These are phyloP conservation scores for Porites lutea DNA, from an alignment of 64 coral and sea anemone genomes.

Conservation along the genomic window DNA sequence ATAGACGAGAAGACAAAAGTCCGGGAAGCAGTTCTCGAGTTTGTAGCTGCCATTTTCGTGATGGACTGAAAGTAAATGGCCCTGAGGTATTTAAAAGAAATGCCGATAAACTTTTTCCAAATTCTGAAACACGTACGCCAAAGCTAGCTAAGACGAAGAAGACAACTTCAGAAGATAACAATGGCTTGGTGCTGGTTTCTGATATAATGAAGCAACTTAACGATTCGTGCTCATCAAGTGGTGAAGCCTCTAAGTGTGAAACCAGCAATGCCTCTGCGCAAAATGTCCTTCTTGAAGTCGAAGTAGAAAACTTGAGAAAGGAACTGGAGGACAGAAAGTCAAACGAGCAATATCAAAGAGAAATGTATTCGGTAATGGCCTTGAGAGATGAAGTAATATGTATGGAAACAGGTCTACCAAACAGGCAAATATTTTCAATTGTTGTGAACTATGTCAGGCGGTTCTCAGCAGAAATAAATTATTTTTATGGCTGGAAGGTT, in stretches of 20 bases:
- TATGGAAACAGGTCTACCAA: constrained; percentile 49
- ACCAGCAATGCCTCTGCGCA: neutral
- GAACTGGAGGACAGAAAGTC: constrained; percentile 15
- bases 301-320: constrained; percentile 30
- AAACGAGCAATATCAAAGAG: constrained; percentile 11
- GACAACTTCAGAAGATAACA: neutral
- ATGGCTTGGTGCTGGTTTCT: constrained; percentile 1
- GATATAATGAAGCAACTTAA: constrained; percentile 1
- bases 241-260: neutral
- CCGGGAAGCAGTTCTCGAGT: neutral
- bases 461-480: constrained; percentile 44
- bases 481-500: constrained; percentile 55
- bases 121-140: constrained; percentile 10
- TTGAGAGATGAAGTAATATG: constrained; percentile 43
- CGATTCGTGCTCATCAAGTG: neutral
- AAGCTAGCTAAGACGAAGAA: neutral
- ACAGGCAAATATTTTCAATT: constrained; percentile 46
- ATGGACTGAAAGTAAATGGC: constrained; percentile 13
- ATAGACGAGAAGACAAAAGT: neutral
- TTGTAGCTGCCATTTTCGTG: constrained; percentile 39
- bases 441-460: constrained; percentile 44
- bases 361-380: constrained; percentile 10
- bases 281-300: constrained; percentile 4
- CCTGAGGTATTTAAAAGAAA: constrained; percentile 33
- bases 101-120: constrained; percentile 29